A percentile compares a stretch with the other conserved stretches of the same genome.
Evolutionary conservation across 2,113 vertebrate species (phyloP).

Genomic region (Anthoscopus minutus): DNA sequence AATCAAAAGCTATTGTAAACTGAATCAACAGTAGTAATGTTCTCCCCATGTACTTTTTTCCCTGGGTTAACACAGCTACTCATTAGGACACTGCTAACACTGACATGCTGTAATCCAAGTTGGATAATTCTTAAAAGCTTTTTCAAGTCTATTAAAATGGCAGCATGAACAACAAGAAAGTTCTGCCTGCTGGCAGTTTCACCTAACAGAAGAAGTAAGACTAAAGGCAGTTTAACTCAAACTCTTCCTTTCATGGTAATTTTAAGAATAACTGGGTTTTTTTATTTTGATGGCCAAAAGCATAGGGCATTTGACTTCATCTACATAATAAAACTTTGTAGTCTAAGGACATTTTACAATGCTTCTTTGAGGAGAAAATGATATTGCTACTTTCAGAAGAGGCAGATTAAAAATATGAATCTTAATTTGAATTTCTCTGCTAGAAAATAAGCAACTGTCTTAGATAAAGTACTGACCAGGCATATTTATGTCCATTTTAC

Average conservation of each 20-base stretch:
- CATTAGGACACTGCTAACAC: neutral
- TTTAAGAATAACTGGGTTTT: neutral
- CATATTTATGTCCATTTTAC: neutral
- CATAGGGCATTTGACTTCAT: neutral
- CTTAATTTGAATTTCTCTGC: neutral
- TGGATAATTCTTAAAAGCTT: neutral
- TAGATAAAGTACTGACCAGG: neutral
- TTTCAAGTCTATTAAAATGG: neutral
- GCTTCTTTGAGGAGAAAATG: neutral
- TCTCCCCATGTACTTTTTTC: neutral
- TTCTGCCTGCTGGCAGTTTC: neutral
- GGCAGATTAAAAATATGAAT: neutral
- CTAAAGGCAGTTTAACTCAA: neutral
- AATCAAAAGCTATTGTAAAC: neutral
- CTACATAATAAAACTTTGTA: neutral
- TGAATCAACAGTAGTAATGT: neutral
- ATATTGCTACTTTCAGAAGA: neutral
- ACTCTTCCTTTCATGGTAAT: neutral
- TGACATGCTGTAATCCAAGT: neutral
- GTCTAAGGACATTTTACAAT: neutral
- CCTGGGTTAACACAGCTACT: neutral
- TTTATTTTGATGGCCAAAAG: neutral
- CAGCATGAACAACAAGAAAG: neutral
- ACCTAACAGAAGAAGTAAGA: neutral
- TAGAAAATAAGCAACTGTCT: neutral